These are phyloP conservation scores for Phyllotreta cruciferae DNA, from an alignment of 2,888 invertebrate species.

Conservation along the genomic window DNA sequence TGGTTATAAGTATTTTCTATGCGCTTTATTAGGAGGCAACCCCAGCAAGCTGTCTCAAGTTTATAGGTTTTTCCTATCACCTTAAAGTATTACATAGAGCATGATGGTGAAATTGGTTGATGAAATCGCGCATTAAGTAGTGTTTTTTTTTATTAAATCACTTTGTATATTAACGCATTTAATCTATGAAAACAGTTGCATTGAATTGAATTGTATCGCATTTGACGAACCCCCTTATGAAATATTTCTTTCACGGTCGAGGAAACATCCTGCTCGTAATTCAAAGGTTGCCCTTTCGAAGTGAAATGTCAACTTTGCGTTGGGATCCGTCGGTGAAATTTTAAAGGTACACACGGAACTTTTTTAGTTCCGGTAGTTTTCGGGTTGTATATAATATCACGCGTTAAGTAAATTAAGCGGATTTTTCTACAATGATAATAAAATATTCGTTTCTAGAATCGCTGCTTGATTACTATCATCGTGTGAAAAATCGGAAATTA, in stretches of 20 bases:
- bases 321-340: slow-evolving; percentile 40
- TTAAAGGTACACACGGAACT: slow-evolving; percentile 11
- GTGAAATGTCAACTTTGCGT: slow-evolving; percentile 47
- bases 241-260: slow-evolving; percentile 37
- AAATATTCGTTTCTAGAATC: slow-evolving; percentile 20
- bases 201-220: neutral
- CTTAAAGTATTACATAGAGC: too few relatives aligned
- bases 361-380: slow-evolving; percentile 10
- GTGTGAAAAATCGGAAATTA: slow-evolving; percentile 22
- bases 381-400: neutral
- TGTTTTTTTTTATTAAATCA: too few relatives aligned
- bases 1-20: too few relatives aligned
- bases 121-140: too few relatives aligned
- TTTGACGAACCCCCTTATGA: slow-evolving; percentile 27
- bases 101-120: too few relatives aligned
- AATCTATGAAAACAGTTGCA: too few relatives aligned
- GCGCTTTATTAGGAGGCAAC: too few relatives aligned
- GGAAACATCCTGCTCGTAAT: slow-evolving; percentile 42
- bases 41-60: too few relatives aligned
- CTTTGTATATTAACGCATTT: too few relatives aligned
- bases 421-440: neutral
- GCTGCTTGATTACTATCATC: slow-evolving; percentile 17
- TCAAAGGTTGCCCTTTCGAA: slow-evolving; percentile 47
- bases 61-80: too few relatives aligned
- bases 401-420: neutral